Evolutionary conservation across 2,888 invertebrate genomes (phyloP), one percentile per base, ranked within the genome.

Genomic region (Luperina testacea): DNA sequence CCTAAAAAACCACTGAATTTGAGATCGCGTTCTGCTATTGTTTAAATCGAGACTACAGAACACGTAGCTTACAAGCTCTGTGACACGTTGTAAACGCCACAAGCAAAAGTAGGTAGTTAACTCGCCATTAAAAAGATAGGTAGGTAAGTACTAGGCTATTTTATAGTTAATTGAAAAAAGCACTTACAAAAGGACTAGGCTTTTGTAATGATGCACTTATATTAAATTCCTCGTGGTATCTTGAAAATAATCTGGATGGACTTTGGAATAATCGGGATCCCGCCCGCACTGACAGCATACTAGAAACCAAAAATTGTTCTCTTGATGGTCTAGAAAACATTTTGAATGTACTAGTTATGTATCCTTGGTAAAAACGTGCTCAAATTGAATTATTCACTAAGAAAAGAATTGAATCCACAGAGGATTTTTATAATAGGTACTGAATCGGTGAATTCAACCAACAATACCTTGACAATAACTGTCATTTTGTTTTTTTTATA

Each of bases 101-200:
- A 45, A 45, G 2, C 2, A 45, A 45, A 45, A 45, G 45, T 42
- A 42, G 42, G 45, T 42, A 42, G 42, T 51, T 51, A 53, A 20
- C 53, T 53, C 7, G 8, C 53, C 24, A 53, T 20, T 57, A n/a
- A 13, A 61, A 61, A 27, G 15, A 6, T 27, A 61, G 27, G 8
- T 9, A 61, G 61, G 61, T 61, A 17, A 7, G 2, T 27, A 61
- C 15, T 61, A n/a, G 24, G 15, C 27, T 61, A 63, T 32, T 63
- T 32, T 32, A 63, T 1, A 32, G 32, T 17, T 17, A 27, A 27
- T 61, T 15, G 2, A 32, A 61, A 64, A 38, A 65, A 38, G 13
- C 20, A 81, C 83, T 82, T 86, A 96, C 96, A 89, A 94, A 96
- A 24, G 96, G 95, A 24, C 95, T 86, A 15, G 94, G 95, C 77